Percentiles rank a stretch among this genome's conserved stretches.
Evolutionary conservation across 2,113 vertebrate species (phyloP).

Genomic region (cattle (Bos taurus)): ARS-UCD2.0 NC_037346.1:52955501-52956000

Average conservation of each 20-base stretch:
- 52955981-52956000: rapidly evolving
- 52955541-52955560: slow-evolving; percentile 69
- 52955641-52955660: background rate
- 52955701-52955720: rapidly evolving
- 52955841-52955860: rapidly evolving
- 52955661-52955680: background rate
- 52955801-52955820: background rate
- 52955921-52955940: background rate
- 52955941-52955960: background rate
- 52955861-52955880: rapidly evolving
- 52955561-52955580: slow-evolving; percentile 71
- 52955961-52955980: rapidly evolving
- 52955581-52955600: slow-evolving; percentile 65
- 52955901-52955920: background rate
- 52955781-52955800: background rate
- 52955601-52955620: slow-evolving; percentile 42
- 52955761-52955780: rapidly evolving
- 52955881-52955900: background rate
- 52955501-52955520: slow-evolving; percentile 69
- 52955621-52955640: background rate
- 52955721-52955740: rapidly evolving
- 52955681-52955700: rapidly evolving
- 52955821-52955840: too few relatives aligned
- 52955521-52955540: slow-evolving; percentile 71
- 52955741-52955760: background rate